Conservation (phyloP, 1,140 invertebrate species). For the Caerostris darwini region DNA sequence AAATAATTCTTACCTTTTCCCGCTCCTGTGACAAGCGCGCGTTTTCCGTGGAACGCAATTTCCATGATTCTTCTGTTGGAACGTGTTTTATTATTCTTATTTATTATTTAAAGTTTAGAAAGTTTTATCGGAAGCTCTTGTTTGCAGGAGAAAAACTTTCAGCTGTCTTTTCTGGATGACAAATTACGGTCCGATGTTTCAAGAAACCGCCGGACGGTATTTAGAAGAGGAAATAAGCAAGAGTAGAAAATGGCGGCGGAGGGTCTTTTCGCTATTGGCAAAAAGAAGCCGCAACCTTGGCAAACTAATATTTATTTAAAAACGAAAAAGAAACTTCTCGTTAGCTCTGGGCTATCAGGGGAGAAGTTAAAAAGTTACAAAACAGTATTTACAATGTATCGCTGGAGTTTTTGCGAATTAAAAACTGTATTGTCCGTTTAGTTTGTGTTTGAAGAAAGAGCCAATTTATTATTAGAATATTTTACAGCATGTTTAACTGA, state of each 20-base stretch:
- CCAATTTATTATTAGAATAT: too few relatives aligned
- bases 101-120: not conserved
- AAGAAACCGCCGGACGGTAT: not conserved
- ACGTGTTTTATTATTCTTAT: not conserved
- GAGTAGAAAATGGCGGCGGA: not conserved
- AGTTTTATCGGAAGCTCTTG: not conserved
- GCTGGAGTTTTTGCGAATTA: too few relatives aligned
- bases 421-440: too few relatives aligned
- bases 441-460: too few relatives aligned
- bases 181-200: not conserved
- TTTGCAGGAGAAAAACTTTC: not conserved
- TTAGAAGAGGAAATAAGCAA: not conserved
- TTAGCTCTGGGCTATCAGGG: not conserved
- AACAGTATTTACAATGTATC: not conserved
- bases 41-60: constrained; percentile 87
- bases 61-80: constrained; percentile 82
- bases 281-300: not conserved
- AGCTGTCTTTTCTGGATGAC: not conserved
- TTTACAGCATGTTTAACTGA: too few relatives aligned
- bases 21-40: constrained; percentile 91
- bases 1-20: constrained; percentile 86
- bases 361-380: not conserved
- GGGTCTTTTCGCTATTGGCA: not conserved
- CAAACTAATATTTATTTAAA: not conserved
- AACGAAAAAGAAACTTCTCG: not conserved